phyloP scores from a whole-genome alignment of 2,113 vertebrate genomes.

The Podarcis muralis region DNA sequence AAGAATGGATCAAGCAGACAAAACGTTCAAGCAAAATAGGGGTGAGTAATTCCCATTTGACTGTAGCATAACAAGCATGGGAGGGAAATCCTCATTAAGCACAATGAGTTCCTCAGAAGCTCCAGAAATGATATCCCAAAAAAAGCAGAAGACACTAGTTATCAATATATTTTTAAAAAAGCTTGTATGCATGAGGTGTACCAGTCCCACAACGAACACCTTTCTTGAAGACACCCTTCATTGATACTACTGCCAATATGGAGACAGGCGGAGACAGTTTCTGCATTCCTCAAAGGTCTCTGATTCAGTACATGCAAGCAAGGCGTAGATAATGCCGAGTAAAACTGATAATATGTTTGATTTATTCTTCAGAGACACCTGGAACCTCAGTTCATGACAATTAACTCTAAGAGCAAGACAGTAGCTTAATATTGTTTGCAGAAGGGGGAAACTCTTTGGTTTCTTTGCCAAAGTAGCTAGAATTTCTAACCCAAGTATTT shows the following conservation, averaged over 20 bases:
- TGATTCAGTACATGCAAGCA: slow-evolving; percentile 33
- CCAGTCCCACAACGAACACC: no score
- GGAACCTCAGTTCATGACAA: slow-evolving; percentile 58
- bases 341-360: slow-evolving; percentile 48
- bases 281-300: slow-evolving; percentile 44
- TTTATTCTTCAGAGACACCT: slow-evolving; percentile 56
- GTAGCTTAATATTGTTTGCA: slow-evolving; percentile 44
- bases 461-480: slow-evolving; percentile 43
- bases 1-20: no score
- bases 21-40: no score
- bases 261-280: slow-evolving; percentile 17
- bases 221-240: no score
- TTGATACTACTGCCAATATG: slow-evolving; percentile 19
- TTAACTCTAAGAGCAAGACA: slow-evolving; percentile 60
- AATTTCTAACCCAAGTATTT: slow-evolving; percentile 7
- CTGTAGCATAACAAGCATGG: no score
- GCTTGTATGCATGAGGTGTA: no score
- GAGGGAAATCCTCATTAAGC: no score
- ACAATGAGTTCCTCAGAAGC: no score
- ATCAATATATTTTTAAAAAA: no score
- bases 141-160: no score
- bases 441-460: slow-evolving; percentile 37
- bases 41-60: no score
- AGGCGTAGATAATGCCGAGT: slow-evolving; percentile 52
- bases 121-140: no score